Evolutionary conservation across 2,888 invertebrate genomes (phyloP).

Genomic region (Campaea margaritaria): DNA sequence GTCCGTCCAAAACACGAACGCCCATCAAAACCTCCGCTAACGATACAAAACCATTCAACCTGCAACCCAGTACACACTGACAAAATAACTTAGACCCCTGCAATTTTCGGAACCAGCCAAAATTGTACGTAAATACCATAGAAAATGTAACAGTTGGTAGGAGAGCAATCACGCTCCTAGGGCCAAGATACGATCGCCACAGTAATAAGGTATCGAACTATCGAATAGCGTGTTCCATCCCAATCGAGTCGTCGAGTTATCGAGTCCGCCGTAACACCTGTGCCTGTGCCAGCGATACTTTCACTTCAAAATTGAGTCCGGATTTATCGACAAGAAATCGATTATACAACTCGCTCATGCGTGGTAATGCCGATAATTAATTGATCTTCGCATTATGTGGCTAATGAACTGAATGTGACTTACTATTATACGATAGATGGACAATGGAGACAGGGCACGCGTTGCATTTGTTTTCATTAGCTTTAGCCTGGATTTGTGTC

Average conservation of each 20-base stretch:
- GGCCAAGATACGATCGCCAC: slow-evolving; percentile 3
- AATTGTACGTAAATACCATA: background rate
- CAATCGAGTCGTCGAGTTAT: slow-evolving; percentile 47
- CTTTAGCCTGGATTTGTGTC: no score
- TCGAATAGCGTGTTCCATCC: slow-evolving; percentile 27
- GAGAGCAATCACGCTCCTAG: background rate
- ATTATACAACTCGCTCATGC: slow-evolving; percentile 67
- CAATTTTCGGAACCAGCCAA: background rate
- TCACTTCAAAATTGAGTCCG: slow-evolving; percentile 72
- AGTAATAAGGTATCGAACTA: slow-evolving; percentile 18
- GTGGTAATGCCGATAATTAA: slow-evolving; percentile 50
- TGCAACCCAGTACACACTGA: background rate
- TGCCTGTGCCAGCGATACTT: slow-evolving; percentile 57
- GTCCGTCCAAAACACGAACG: slow-evolving; percentile 5
- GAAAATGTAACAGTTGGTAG: background rate
- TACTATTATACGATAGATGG: slow-evolving; percentile 7
- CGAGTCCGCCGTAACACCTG: slow-evolving; percentile 64
- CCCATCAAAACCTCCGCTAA: slow-evolving; percentile 9
- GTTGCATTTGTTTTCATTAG: background rate
- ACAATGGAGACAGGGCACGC: slow-evolving; percentile 2
- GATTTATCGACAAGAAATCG: slow-evolving; percentile 62
- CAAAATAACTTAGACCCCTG: slow-evolving; percentile 9
- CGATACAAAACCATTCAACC: slow-evolving; percentile 8
- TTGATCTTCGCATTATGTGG: slow-evolving; percentile 36
- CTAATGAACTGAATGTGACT: slow-evolving; percentile 24